These are phyloP conservation scores for Phallusia fumigata DNA, from an alignment of 23 tunicate genomes.

Conservation along the genomic window DNA sequence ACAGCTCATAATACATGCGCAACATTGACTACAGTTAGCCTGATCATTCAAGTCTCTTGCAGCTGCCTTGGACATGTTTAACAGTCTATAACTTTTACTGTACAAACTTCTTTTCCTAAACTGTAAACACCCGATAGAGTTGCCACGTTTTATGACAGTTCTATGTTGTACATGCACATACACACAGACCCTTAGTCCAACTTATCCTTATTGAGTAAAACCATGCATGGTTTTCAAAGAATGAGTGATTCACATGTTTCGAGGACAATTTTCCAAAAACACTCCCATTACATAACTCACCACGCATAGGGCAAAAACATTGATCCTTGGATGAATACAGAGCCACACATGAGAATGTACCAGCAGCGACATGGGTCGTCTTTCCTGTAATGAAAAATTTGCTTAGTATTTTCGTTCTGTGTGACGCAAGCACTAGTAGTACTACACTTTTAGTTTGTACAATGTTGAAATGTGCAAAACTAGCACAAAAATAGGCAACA, in stretches of 20 bases:
- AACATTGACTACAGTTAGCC: too few species aligned
- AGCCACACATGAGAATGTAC: constrained; percentile 90
- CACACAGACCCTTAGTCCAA: not conserved
- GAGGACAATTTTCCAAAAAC: not conserved
- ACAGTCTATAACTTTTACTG: too few species aligned
- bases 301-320: constrained; percentile 80
- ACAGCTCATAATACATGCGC: too few species aligned
- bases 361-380: constrained; percentile 89
- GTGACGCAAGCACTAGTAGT: too few species aligned
- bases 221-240: not conserved
- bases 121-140: too few species aligned
- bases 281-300: constrained; percentile 31
- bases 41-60: too few species aligned
- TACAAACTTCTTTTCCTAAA: too few species aligned
- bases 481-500: not conserved
- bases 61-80: too few species aligned
- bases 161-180: not conserved
- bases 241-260: not conserved
- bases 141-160: too few species aligned
- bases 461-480: not conserved
- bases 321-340: constrained; percentile 87
- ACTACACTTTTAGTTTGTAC: not conserved
- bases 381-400: constrained; percentile 40
- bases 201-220: not conserved
- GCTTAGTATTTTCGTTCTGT: too few species aligned